These are phyloP conservation scores for Gallinago media DNA, from an alignment of 2,113 vertebrate genomes.

Conservation along the genomic window DNA sequence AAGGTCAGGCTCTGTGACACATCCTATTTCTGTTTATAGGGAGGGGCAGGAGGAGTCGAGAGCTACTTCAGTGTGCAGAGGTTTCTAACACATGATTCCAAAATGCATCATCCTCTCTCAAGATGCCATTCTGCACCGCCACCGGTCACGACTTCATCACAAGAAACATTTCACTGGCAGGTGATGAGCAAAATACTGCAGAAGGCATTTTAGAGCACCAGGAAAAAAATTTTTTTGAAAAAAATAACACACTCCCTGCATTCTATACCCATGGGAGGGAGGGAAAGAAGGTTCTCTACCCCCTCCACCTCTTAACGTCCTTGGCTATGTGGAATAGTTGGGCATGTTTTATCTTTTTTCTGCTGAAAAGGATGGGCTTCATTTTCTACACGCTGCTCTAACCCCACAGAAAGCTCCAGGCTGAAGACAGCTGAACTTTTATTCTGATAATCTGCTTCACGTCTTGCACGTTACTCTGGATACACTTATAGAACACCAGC, in stretches of 20 bases:
- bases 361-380: background rate
- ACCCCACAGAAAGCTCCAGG: background rate
- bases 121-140: background rate
- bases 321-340: accelerated
- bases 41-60: background rate
- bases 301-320: background rate
- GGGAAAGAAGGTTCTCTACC: background rate
- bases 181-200: background rate
- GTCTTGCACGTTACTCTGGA: background rate
- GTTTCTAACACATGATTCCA: background rate
- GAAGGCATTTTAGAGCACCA: background rate
- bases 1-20: background rate
- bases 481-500: background rate
- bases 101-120: background rate
- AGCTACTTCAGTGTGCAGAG: background rate
- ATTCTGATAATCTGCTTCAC: background rate
- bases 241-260: background rate
- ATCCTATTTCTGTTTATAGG: background rate
- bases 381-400: background rate
- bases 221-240: background rate
- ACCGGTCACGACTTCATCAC: background rate
- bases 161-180: background rate
- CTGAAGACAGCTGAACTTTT: background rate
- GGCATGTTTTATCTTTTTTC: background rate
- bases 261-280: background rate